phyloP scores from a whole-genome alignment of 2,888 invertebrate species.

The Lasioglossum figueresi region DNA sequence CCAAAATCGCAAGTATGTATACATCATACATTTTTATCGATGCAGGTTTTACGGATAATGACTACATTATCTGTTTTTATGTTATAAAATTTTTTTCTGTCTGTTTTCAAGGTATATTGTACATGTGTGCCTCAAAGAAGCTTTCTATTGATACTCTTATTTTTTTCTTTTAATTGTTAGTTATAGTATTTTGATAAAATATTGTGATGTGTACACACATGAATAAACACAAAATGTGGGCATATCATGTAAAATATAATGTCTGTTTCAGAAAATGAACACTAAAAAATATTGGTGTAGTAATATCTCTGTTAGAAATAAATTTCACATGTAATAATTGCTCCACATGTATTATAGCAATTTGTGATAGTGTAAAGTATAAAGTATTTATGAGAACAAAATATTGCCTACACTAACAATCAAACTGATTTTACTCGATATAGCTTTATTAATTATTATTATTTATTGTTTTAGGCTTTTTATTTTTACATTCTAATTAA shows the following conservation, averaged over 20 bases:
- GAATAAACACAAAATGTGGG: conserved; percentile 28
- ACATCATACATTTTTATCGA: conserved; percentile 15
- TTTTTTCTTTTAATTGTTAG: background rate
- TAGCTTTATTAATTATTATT: background rate
- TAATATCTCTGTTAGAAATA: conserved; percentile 24
- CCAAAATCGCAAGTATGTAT: background rate
- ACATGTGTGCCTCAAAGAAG: conserved; percentile 72
- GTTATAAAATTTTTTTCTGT: background rate
- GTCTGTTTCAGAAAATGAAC: conserved; percentile 11
- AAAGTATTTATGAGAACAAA: conserved; percentile 2
- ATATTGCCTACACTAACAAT: conserved; percentile 15
- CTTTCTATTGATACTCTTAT: conserved; percentile 11
- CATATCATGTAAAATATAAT: conserved; percentile 26
- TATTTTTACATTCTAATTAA: background rate
- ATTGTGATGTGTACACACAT: background rate
- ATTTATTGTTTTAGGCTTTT: background rate
- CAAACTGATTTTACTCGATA: background rate
- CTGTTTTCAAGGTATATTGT: conserved; percentile 40
- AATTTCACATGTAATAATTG: conserved; percentile 7
- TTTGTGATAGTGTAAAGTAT: background rate
- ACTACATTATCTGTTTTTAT: conserved; percentile 21
- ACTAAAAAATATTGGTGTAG: conserved; percentile 15
- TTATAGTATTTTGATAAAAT: conserved; percentile 23
- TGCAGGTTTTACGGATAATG: background rate
- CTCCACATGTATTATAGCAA: background rate